Conservation (phyloP, 2,113 vertebrate species). For the Mesoclemmys tuberculata region DNA sequence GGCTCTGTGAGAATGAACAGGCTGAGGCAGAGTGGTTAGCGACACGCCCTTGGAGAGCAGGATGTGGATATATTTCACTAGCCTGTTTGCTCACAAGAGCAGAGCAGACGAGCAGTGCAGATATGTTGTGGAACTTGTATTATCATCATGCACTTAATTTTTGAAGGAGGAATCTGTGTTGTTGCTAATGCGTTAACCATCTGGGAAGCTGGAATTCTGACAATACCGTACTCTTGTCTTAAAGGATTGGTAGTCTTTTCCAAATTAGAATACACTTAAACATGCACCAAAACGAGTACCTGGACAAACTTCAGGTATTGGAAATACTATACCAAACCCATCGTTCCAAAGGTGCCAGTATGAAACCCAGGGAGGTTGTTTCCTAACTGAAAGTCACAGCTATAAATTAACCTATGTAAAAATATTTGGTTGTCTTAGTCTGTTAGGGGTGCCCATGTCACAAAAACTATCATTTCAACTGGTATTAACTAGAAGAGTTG, state of each 20-base stretch:
- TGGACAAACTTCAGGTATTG: no score
- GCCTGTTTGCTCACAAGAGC: not conserved
- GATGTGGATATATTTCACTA: not conserved
- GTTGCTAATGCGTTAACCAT: not conserved
- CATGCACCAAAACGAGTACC: not conserved
- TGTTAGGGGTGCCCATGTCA: not conserved
- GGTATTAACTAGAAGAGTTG: not conserved
- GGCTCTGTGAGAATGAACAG: not conserved
- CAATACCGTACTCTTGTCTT: not conserved
- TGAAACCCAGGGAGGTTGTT: not conserved
- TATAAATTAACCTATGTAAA: not conserved
- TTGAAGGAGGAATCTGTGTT: not conserved
- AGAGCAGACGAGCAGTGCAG: not conserved
- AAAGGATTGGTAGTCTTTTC: not conserved
- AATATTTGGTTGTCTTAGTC: not conserved
- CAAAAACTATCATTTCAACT: fast-evolving
- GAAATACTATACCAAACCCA: no score
- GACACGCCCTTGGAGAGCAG: not conserved
- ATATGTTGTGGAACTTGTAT: not conserved
- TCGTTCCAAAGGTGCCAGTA: not conserved
- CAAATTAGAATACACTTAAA: not conserved
- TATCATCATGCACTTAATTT: not conserved
- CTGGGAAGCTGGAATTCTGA: not conserved
- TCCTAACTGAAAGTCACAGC: not conserved
- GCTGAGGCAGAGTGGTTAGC: not conserved